phyloP scores from a whole-genome alignment of 2,888 invertebrate genomes.

The Melanostoma scalare region DNA sequence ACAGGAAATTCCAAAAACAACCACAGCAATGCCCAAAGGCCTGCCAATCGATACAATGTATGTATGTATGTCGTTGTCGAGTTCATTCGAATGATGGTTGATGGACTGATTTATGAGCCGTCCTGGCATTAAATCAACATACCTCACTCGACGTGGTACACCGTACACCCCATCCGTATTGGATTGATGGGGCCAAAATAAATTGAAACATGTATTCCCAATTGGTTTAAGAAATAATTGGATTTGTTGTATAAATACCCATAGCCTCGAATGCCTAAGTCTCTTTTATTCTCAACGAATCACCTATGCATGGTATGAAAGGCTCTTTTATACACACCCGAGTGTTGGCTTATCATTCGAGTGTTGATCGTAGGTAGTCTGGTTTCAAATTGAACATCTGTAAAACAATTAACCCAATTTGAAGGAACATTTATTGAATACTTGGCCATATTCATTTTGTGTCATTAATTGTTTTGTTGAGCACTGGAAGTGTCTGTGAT shows the following conservation, averaged over 20 bases:
- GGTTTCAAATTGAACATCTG: constrained; percentile 55
- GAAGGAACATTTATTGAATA: constrained; percentile 23
- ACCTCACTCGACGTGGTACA: neutral
- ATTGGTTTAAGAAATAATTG: constrained; percentile 56
- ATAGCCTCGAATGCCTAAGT: neutral
- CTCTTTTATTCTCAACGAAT: neutral
- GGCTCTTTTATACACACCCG: neutral
- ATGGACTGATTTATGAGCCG: constrained; percentile 58
- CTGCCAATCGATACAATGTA: neutral
- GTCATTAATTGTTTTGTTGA: neutral
- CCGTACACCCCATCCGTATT: constrained; percentile 8
- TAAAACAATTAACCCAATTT: constrained; percentile 65
- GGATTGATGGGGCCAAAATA: constrained; percentile 46
- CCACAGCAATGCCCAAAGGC: neutral
- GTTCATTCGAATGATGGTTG: constrained; percentile 18
- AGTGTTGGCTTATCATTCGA: neutral
- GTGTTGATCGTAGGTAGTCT: constrained; percentile 1
- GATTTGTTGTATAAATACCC: constrained; percentile 37
- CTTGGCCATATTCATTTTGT: constrained; percentile 15
- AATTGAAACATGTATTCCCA: constrained; percentile 58
- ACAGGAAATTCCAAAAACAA: constrained; percentile 32
- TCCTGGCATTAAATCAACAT: constrained; percentile 48
- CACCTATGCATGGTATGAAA: neutral
- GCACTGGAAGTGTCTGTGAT: neutral
- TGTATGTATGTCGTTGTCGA: neutral